Evolutionary conservation across 1,140 invertebrate genomes (phyloP).

Genomic region (Drosophila obscura): DNA sequence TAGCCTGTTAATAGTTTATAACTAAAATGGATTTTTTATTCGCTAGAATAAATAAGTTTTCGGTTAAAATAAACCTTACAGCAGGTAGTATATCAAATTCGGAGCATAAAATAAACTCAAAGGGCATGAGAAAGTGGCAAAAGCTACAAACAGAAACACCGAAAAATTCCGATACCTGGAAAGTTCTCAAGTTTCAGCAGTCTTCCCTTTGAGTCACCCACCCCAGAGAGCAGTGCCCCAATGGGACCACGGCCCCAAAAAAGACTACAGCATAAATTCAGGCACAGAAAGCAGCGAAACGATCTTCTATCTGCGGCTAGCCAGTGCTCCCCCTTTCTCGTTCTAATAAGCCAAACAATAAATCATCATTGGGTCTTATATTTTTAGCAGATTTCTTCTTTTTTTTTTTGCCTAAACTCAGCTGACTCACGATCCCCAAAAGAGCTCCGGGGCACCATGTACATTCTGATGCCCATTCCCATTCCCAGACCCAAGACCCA

Average conservation of each 20-base stretch:
- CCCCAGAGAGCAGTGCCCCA: slow-evolving; percentile 4
- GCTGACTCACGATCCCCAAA: slow-evolving; percentile 75
- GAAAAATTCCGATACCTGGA: no score
- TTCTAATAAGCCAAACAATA: slow-evolving; percentile 78
- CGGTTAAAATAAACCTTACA: no score
- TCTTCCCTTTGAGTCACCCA: slow-evolving; percentile 30
- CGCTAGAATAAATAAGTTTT: no score
- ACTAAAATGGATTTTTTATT: no score
- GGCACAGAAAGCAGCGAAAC: slow-evolving; percentile 10
- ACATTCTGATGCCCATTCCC: slow-evolving; percentile 37
- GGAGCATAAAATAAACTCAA: no score
- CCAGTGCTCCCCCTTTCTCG: slow-evolving; percentile 46
- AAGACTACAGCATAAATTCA: slow-evolving; percentile 36
- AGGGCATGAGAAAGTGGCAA: no score
- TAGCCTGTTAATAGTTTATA: no score
- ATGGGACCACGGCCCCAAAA: slow-evolving; percentile 17
- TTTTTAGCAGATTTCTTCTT: slow-evolving; percentile 70
- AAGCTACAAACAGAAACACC: no score
- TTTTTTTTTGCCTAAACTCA: slow-evolving; percentile 45
- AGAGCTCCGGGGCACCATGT: slow-evolving; percentile 49
- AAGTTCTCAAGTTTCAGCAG: slow-evolving; percentile 15
- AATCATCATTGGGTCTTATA: slow-evolving; percentile 76
- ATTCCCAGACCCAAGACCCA: slow-evolving; percentile 32
- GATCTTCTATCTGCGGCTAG: slow-evolving; percentile 38
- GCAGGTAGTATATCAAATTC: no score